Evolutionary conservation across 2,797 vertebrate species (phyloP), one percentile per base, ranked within the genome.

Genomic region (Crax fasciolata): DNA sequence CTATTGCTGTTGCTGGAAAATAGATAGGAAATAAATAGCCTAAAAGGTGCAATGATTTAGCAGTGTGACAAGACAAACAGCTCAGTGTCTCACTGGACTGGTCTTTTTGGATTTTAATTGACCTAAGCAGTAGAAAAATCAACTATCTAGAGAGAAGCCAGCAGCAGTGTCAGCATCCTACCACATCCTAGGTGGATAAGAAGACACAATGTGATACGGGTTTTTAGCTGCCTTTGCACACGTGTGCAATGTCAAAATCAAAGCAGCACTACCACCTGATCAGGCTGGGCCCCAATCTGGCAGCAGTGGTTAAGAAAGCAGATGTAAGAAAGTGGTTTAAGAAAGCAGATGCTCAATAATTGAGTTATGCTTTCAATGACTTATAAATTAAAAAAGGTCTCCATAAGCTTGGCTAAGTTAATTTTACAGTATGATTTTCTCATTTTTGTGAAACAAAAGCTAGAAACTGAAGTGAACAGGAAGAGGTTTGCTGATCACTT

Each of bases 361-460:
- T 49, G 13, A 77, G 14, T 77, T 82, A 51, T 48, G 25, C 14
- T 72, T 57, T 35, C 27, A 88, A 38, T 44, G 17, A 76, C 57
- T 92, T 91, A 74, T 44, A 74, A 84, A 84, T 80, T 20, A 74
- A 72, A 41, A 32, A 63, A 71, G 74, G 38, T 68, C 43, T 93
- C 32, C 13, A 1, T 74, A 46, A 80, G 2, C 8, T 74, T 92
- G 72, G 49, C 61, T 83, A 46, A 90, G 32, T 16, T 77, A 32
- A 23, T 89, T 74, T 48, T 74, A 21, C 15, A 20, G 13, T 59
- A 89, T 43, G 46, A 71, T 74, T 93, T 80, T 80, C 65, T 13
- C 25, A 54, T 0, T 61, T 85, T 85, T 39, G 8, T 3, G 7
- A 46, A 12, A 83, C 51, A 84, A 21, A 70, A 46, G 9, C 23